These are phyloP conservation scores for Calycopis cecrops DNA, from an alignment of 1,140 invertebrate genomes.

Conservation along the genomic window DNA sequence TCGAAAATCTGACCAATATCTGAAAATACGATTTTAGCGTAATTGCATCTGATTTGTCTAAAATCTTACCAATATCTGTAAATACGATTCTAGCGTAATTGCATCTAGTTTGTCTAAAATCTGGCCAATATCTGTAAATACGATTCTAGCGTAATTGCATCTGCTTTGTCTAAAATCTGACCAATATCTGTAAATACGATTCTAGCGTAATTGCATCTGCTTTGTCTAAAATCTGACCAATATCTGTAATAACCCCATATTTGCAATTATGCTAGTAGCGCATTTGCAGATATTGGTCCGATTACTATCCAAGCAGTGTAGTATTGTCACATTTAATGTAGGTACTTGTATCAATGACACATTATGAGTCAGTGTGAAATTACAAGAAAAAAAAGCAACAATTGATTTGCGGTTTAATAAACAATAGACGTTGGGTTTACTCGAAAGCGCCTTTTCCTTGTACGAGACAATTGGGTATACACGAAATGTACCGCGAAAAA, in stretches of 20 bases:
- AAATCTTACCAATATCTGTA: too few species aligned
- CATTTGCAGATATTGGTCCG: too few species aligned
- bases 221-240: background rate
- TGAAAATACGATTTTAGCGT: too few species aligned
- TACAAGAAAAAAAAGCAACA: constrained; percentile 1
- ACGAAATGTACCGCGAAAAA: too few species aligned
- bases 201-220: background rate
- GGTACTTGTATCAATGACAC: background rate
- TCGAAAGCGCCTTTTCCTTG: constrained; percentile 1
- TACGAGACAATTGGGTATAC: background rate
- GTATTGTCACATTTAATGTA: too few species aligned
- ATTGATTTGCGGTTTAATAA: constrained; percentile 5
- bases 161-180: background rate
- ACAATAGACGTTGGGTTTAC: constrained; percentile 1
- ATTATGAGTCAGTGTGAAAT: constrained; percentile 1
- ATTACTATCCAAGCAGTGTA: too few species aligned
- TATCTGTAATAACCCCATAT: background rate
- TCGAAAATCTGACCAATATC: too few species aligned
- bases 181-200: background rate
- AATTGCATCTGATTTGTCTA: background rate
- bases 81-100: too few species aligned
- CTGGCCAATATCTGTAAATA: too few species aligned
- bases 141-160: background rate
- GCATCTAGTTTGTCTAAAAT: too few species aligned
- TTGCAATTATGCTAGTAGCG: too few species aligned